A percentile compares a stretch with the other conserved stretches of the same genome.
Evolutionary conservation across 2,113 vertebrate genomes (phyloP).

Genomic region (Pterocles burchelli): DNA sequence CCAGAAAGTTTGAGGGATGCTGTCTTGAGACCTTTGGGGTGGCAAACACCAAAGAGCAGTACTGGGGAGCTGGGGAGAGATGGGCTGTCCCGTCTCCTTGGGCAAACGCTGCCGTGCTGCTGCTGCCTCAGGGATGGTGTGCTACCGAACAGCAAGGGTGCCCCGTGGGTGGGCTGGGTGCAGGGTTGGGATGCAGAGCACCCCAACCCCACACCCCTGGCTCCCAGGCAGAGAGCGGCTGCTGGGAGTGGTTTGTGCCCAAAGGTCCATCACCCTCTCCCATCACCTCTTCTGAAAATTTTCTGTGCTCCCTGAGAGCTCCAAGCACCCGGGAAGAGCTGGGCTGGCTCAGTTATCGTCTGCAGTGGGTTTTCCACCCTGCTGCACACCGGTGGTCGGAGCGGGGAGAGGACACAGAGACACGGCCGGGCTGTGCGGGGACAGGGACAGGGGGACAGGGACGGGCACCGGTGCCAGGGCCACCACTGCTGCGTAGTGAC

Average conservation of each 20-base stretch:
- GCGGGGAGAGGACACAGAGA: accelerated
- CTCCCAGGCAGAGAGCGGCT: accelerated
- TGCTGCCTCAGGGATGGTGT: background rate
- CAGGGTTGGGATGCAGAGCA: background rate
- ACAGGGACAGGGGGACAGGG: too few relatives aligned
- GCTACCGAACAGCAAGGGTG: background rate
- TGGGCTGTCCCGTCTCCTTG: background rate
- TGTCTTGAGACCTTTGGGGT: background rate
- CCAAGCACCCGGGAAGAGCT: background rate
- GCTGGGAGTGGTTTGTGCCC: background rate
- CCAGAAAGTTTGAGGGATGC: background rate
- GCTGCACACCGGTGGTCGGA: accelerated
- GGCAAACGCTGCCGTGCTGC: accelerated
- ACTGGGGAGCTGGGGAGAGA: background rate
- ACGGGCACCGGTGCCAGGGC: background rate
- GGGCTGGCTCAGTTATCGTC: background rate
- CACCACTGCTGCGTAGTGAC: background rate
- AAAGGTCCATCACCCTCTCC: background rate
- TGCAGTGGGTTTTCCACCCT: accelerated
- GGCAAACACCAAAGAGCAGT: accelerated
- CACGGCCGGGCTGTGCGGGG: accelerated
- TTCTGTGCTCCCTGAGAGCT: background rate
- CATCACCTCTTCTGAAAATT: background rate
- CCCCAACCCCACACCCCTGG: accelerated
- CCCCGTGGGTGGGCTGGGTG: background rate